These are phyloP conservation scores for Erythrocercus mccallii DNA, from an alignment of 2,113 vertebrate species.

Conservation along the genomic window DNA sequence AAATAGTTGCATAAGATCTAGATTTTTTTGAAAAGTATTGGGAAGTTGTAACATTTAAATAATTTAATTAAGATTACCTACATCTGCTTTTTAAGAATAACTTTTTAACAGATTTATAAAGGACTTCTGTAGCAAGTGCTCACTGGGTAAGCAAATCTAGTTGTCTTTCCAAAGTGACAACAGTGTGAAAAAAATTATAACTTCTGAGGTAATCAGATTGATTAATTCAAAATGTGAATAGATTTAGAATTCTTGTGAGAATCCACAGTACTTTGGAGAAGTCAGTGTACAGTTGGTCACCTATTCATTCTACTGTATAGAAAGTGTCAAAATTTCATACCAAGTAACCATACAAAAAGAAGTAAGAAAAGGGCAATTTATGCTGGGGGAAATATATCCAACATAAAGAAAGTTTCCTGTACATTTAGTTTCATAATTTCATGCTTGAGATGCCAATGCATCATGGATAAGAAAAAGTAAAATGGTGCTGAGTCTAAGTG, in stretches of 20 bases:
- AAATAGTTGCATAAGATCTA: background rate
- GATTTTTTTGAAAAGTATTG: background rate
- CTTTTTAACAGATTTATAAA: background rate
- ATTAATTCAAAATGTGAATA: background rate
- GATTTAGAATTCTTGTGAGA: background rate
- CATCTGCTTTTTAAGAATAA: rapidly evolving
- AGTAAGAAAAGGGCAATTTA: background rate
- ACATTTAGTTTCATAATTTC: constrained; percentile 55
- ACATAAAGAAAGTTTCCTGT: constrained; percentile 18
- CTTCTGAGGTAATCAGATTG: background rate
- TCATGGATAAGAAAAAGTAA: constrained; percentile 2
- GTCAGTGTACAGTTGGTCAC: background rate
- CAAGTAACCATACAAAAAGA: background rate
- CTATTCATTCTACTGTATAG: background rate
- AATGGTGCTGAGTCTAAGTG: background rate
- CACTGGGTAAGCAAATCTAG: background rate
- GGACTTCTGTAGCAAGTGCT: background rate
- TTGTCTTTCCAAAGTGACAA: background rate
- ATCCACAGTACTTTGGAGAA: background rate
- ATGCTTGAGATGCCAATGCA: constrained; percentile 21
- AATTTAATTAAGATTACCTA: background rate
- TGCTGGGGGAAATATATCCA: background rate
- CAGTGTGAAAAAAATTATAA: background rate
- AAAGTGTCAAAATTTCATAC: background rate
- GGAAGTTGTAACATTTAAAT: background rate